Conservation (phyloP, 1,140 invertebrate species). For the Venustaconcha ellipsiformis region DNA sequence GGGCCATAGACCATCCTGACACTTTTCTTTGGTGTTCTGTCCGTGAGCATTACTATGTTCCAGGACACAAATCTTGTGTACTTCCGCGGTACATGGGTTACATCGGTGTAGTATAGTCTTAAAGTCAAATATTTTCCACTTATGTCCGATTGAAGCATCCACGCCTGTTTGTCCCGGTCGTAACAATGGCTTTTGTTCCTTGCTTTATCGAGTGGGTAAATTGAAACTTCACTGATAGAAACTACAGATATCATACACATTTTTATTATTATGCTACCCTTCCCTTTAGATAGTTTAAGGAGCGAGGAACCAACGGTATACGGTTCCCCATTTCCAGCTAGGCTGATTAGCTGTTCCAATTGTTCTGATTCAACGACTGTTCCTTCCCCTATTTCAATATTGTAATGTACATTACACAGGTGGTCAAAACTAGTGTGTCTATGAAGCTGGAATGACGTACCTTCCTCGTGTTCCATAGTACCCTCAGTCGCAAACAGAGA, state of each 20-base stretch:
- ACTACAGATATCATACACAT: constrained; percentile 84
- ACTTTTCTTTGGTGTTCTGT: constrained; percentile 25
- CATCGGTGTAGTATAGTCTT: constrained; percentile 85
- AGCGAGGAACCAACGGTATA: constrained; percentile 47
- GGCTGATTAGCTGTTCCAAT: constrained; percentile 84
- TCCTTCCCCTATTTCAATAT: constrained; percentile 79
- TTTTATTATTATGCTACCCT: constrained; percentile 74
- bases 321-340: constrained; percentile 60
- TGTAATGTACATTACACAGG: constrained; percentile 80
- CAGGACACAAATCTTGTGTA: constrained; percentile 83
- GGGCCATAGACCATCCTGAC: constrained; percentile 80
- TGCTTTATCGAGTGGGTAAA: constrained; percentile 46
- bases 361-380: constrained; percentile 80
- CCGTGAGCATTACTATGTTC: constrained; percentile 71
- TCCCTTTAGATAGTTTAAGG: constrained; percentile 54
- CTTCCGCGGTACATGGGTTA: constrained; percentile 86
- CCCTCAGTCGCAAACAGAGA: constrained; percentile 76
- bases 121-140: constrained; percentile 79
- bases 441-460: constrained; percentile 75
- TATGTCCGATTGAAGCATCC: constrained; percentile 83
- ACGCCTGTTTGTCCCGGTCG: constrained; percentile 87
- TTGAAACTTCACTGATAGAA: constrained; percentile 74
- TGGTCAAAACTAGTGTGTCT: constrained; percentile 86
- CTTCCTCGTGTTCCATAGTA: constrained; percentile 67
- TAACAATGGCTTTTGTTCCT: constrained; percentile 77